Base-by-base conservation (phyloP, 2,888 invertebrate species). In the Eubasilissa splendida region DNA sequence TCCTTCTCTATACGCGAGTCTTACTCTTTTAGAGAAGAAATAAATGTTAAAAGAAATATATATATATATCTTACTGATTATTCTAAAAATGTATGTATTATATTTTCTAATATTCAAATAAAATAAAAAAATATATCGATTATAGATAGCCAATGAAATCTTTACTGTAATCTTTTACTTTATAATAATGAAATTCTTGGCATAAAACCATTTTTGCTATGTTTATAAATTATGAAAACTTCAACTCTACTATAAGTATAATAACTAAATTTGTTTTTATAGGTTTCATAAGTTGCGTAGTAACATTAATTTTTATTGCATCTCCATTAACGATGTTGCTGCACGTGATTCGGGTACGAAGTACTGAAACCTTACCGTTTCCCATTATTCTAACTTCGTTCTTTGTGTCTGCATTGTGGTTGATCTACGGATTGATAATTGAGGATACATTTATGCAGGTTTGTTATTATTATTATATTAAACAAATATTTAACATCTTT, bases 321-420 rank as follows among this genome's bases (percentile, higher is more conserved):
- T 94, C 97, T 11, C 97, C 97, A 5, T 90, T 97, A 84, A 94
- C 94, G 76, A 94, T 95, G 86, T 87, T 97, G 84, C 89, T 95
- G 56, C 94, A 97, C 89, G 97, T 98, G 4, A 90, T 97, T 77
- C 92, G 91, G 87, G 92, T 94, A 7, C 95, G 94, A 87, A 96
- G 93, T 87, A 94, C 96, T 0, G 96, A 97, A 85, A 95, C 94
- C 87, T 91, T 98, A 85, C 97, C 98, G 52, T 95, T 97, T 87
- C 95, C 96, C 4, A 91, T 98, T 86, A 97, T 97, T 87, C 88
- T 95, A 63, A 93, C 95, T 86, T 95, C 96, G 58, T 95, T 97
- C 87, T 88, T 96, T 76, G 96, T 96, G 7, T 95, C 95, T 9
- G 88, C 93, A 42, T 93, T 96, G 85, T 98, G 98, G 98, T 93